Evolutionary conservation across 2,888 invertebrate species (phyloP).

Genomic region (Cephus nigrinus): DNA sequence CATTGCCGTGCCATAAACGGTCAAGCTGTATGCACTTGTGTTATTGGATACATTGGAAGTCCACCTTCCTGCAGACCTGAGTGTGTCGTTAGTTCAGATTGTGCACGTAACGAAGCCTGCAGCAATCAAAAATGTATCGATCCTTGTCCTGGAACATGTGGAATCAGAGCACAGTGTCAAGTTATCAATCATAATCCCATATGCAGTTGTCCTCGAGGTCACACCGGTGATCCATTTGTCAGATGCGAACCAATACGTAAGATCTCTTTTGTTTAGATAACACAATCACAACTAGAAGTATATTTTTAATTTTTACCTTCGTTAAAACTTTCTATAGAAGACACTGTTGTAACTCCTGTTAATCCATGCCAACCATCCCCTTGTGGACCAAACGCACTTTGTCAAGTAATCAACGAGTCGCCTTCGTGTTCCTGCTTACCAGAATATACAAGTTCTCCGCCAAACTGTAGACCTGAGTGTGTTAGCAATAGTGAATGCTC

Average conservation of each 20-base stretch:
- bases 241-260: constrained; percentile 68
- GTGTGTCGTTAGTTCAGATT: constrained; percentile 65
- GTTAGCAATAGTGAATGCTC: constrained; percentile 65
- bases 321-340: neutral
- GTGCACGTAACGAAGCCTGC: constrained; percentile 63
- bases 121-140: constrained; percentile 66
- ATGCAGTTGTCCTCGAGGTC: constrained; percentile 65
- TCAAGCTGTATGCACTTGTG: constrained; percentile 68
- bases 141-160: constrained; percentile 68
- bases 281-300: neutral
- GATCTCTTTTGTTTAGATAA: neutral
- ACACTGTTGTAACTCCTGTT: constrained; percentile 26
- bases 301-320: neutral
- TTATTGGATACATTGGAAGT: constrained; percentile 61
- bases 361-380: constrained; percentile 68
- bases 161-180: constrained; percentile 66
- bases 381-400: constrained; percentile 68
- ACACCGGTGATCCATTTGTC: constrained; percentile 65
- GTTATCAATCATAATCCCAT: constrained; percentile 68
- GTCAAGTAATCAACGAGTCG: constrained; percentile 64
- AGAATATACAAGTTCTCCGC: constrained; percentile 66
- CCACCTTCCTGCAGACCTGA: constrained; percentile 66
- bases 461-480: constrained; percentile 68
- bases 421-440: constrained; percentile 70
- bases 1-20: constrained; percentile 68